Evolutionary conservation across 2,113 vertebrate species (phyloP), one percentile per base, ranked within the genome.

Genomic region (Archilochus colubris): DNA sequence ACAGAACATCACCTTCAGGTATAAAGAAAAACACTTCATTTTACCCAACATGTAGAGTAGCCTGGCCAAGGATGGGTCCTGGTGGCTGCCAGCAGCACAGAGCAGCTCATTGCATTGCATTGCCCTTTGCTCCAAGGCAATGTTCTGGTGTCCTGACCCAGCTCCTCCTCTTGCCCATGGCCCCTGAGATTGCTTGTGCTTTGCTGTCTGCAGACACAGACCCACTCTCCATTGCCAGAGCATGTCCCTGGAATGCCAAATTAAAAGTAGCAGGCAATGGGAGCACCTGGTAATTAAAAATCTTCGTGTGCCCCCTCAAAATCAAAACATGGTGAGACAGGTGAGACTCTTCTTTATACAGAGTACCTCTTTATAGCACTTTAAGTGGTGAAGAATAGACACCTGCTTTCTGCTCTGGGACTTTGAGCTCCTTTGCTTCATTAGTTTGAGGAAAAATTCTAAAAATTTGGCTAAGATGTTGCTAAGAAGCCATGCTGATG

Each of bases 101-200:
- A 62, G 43, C 54, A 44, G 14, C 50, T 77, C 1, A 0, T 21
- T 53, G 21, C 24, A n/a, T 7, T 3, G 0, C 64, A n/a, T 7
- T 3, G 0, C 64, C 54, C 7, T 74, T 74, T 59, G 53, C 51
- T 64, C 63, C 27, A 11, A 58, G 13, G 40, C 44, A 51, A 51
- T 3, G 19, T 20, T 8, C 16, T 0, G 2, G 8, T 63, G 19
- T 5, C 46, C 33, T 44, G 55, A 51, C 7, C 7, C 9, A 55
- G 33, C 48, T 54, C 18, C 20, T 85, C 31, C 36, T 75, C 38
- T 50, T 57, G 28, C 21, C 38, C 22, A 3, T 1, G 15, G 24
- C 6, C 20, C 19, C 19, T 0, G 0, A 54, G 80, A 54, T 1
- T 2, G 1, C 5, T 19, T 1, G 0, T 15, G 4, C 9, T 74